Base-by-base conservation (phyloP, 2,797 vertebrate genomes). In the Gymnodraco acuticeps region DNA sequence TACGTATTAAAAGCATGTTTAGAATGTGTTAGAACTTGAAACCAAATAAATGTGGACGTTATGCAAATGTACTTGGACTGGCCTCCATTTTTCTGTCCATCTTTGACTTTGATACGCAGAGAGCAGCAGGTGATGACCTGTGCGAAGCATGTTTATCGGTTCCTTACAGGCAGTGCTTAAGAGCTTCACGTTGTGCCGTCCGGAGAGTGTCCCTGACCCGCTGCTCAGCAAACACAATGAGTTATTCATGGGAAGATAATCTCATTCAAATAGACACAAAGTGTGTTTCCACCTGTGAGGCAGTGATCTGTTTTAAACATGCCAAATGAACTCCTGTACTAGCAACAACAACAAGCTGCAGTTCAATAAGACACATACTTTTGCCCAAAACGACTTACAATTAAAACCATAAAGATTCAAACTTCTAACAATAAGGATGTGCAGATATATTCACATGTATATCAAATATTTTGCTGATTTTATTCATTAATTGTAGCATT, bases 41-140 rank as follows among this genome's bases (percentile, higher is more conserved):
- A 97, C 90, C 90, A 97, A 99, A 99, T 99, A 99, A 99, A 99
- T 97, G 97, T 99, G 97, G 98, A 96, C 89, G 93, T 96, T 96
- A 96, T 96, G 95, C 96, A 96, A 96, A 86, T 91, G 89, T 75
- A 81, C 86, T 56, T 20, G 12, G 1, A 33, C 14, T 47, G 71
- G 4, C 33, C 20, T 82, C 16, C 15, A 50, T 47, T 59, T 69
- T 70, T 58, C 19, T 59, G 50, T 69, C 48, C 73, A 41, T 56
- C 10, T 51, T 31, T 51, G 51, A 50, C 46, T 59, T 63, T 71
- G 16, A 12, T 16, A 0, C 0, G 0, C 16, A 3, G 47, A 33
- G 2, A 14, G 9, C 0, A 14, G 17, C 2, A 13, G 63, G 62
- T 10, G 5, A 51, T 46, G 58, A 70, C 55, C 54, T 3, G 51